phyloP scores from a whole-genome alignment of 2,113 vertebrate species.

The Petroica traversi region DNA sequence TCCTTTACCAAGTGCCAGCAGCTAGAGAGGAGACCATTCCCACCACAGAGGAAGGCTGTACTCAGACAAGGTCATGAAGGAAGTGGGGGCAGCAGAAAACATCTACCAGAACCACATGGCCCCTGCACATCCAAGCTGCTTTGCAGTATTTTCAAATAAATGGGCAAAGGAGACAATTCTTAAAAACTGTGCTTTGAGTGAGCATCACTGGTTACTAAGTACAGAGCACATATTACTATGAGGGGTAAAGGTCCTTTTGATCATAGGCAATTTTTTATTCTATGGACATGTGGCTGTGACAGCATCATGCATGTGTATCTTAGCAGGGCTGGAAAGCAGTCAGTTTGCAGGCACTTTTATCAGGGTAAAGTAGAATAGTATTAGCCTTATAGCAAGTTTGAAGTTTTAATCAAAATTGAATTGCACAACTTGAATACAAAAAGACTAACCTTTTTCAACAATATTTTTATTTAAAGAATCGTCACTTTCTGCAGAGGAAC shows the following conservation, averaged over 20 bases:
- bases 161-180: neutral
- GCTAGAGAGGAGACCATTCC: neutral
- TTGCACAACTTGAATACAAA: slow-evolving; percentile 37
- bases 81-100: neutral
- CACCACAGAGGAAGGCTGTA: accelerated
- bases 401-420: slow-evolving; percentile 11
- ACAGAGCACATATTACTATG: neutral
- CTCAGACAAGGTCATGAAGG: accelerated
- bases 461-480: slow-evolving; percentile 52
- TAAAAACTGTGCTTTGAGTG: neutral
- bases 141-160: neutral
- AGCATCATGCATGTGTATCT: neutral
- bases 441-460: slow-evolving; percentile 56
- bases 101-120: neutral
- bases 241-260: neutral
- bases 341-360: neutral
- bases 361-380: neutral
- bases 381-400: neutral
- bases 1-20: neutral
- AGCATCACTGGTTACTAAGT: neutral
- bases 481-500: slow-evolving; percentile 44
- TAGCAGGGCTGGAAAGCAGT: neutral
- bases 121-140: neutral
- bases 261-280: neutral
- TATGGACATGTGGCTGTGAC: neutral